Base-by-base conservation (phyloP, 35 echinoderm and acorn worm species). In the Lytechinus variegatus region DNA sequence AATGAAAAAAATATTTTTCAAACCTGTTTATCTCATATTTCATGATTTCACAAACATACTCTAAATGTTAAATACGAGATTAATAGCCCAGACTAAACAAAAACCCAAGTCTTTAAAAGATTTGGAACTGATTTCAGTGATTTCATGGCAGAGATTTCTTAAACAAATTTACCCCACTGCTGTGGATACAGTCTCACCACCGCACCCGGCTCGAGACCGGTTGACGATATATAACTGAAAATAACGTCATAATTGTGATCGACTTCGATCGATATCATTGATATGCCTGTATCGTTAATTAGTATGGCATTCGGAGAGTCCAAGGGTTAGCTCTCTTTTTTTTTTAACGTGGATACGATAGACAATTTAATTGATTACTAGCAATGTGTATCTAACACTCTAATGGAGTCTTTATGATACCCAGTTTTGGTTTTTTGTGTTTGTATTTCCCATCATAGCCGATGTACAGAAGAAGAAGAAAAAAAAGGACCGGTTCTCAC, bases 401-500 rank as follows among this genome's bases (percentile, higher is more conserved):
- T 91, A 53, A 53, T 91, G 44, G 44, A 52, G 89, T 91, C 54
- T 52, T 91, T 91, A 91, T 54, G 54, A 91, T 52, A 91, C 44
- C 54, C 54, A 53, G 89, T 44, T 54, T 54, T 27, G 89, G 27
- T 11, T 91, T 6, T 91, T 28, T 91, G 21, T 53, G 54, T 91
- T 91, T 91, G 54, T 53, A 52, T 91, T 91, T 52, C 89, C 89
- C 89, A 91, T 91, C 44, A 52, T 52, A 91, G 44, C 16, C 13
- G 54, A 52, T 53, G 89, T 53, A 91, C 44, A 54, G 13, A 24
- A 91, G 89, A 16, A 9, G 8, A 9, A 44, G 13, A 24, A 91
- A 29, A 16, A 9, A 6, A 9, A 44, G 9, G 13, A 54, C 24
- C 44, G 8, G 12, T 91, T 53, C 54, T 6, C 44, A 91, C 89